Percentiles rank a stretch among this genome's conserved stretches.
Evolutionary conservation across 2,888 invertebrate species (phyloP).

Genomic region (Sipunculus nudus): DNA sequence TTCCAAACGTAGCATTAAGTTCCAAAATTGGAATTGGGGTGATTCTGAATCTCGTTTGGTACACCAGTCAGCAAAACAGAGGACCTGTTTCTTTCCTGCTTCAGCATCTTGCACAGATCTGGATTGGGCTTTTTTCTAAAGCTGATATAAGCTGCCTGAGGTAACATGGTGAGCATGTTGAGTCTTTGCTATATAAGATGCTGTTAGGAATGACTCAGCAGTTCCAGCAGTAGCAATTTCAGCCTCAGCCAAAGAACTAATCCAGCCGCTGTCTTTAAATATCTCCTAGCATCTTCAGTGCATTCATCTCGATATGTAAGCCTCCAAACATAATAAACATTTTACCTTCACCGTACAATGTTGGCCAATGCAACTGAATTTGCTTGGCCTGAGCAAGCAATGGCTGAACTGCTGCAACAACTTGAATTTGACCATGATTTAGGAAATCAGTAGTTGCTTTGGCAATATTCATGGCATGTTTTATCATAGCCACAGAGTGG

Average conservation of each 20-base stretch:
- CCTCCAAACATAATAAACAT: not conserved
- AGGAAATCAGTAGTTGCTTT: not conserved
- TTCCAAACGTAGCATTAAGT: constrained; percentile 5
- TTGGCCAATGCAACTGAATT: not conserved
- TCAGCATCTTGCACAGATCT: not conserved
- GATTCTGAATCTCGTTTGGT: constrained; percentile 4
- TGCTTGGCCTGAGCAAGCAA: not conserved
- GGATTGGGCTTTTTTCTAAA: not conserved
- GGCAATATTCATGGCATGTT: not conserved
- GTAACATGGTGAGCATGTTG: not conserved
- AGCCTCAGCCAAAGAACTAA: not conserved
- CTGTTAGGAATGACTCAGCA: not conserved
- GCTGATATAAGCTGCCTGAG: not conserved
- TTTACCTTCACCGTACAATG: not conserved
- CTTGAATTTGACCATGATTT: not conserved
- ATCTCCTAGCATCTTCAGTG: not conserved
- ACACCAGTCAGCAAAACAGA: constrained; percentile 19
- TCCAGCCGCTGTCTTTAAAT: constrained; percentile 1
- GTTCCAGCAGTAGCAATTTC: not conserved
- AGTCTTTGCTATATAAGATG: not conserved
- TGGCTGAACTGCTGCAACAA: not conserved
- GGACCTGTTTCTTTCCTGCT: not conserved
- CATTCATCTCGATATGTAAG: not conserved
- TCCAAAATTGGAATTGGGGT: constrained; percentile 23
- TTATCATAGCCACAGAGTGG: not conserved